Percentiles rank a stretch among this genome's conserved stretches.
Conservation (phyloP, 2,797 vertebrate species). For the Onychomys arenicola region DNA sequence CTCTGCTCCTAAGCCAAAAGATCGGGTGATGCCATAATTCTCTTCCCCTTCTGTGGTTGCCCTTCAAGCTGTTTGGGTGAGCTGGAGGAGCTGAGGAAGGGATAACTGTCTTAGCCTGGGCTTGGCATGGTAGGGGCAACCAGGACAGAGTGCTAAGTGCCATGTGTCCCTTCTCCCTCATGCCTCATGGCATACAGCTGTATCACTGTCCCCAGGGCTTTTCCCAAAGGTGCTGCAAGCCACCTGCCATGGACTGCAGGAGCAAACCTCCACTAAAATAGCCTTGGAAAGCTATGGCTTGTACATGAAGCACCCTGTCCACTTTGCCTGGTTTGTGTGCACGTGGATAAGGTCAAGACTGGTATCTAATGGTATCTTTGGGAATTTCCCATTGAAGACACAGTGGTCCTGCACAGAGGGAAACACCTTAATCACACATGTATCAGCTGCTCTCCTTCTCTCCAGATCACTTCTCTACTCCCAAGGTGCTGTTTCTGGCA, state of each 20-base stretch:
- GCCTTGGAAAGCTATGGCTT: neutral
- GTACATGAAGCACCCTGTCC: neutral
- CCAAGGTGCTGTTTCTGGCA: neutral
- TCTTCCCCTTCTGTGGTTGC: neutral
- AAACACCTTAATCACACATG: neutral
- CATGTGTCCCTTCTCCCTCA: neutral
- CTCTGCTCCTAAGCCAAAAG: slow-evolving; percentile 52
- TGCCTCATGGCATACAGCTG: neutral
- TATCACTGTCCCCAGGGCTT: neutral
- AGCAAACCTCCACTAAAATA: neutral
- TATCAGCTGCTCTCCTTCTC: neutral
- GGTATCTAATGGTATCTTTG: neutral
- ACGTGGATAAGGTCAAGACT: neutral
- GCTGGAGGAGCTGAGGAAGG: slow-evolving; percentile 2
- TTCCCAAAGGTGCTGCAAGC: neutral
- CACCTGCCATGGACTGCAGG: neutral
- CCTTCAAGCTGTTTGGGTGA: neutral
- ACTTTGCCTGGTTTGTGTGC: neutral
- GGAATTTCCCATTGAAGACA: neutral
- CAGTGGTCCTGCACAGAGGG: neutral
- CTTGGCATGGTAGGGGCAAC: neutral
- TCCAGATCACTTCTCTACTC: neutral
- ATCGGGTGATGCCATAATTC: slow-evolving; percentile 46
- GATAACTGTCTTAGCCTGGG: neutral
- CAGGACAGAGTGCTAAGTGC: neutral